Conservation (phyloP, 1,140 invertebrate species). For the Papilio dardanus region DNA sequence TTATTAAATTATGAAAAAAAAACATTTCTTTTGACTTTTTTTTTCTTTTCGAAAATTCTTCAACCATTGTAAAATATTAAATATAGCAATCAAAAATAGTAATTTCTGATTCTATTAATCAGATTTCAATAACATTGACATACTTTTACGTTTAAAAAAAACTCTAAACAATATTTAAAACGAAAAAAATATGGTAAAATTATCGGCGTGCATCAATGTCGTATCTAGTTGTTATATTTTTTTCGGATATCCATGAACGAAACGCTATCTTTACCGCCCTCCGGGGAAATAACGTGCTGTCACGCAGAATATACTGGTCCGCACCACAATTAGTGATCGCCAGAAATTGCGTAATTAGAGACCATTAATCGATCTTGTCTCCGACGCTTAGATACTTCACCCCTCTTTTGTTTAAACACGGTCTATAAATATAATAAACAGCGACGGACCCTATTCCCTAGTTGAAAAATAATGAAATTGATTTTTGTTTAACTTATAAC, state of each 20-base stretch:
- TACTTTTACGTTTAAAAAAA: not conserved
- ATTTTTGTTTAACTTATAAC: not conserved
- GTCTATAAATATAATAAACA: slow-evolving; percentile 1
- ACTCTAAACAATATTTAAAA: not conserved
- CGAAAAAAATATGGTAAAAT: not conserved
- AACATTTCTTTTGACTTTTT: not conserved
- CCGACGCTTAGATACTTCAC: slow-evolving; percentile 40
- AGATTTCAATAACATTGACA: too few relatives aligned
- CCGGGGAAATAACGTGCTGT: slow-evolving; percentile 79
- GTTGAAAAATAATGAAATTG: not conserved
- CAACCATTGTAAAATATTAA: too few relatives aligned
- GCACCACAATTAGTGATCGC: slow-evolving; percentile 78
- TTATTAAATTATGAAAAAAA: not conserved
- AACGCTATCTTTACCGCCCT: slow-evolving; percentile 77
- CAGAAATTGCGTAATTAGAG: slow-evolving; percentile 80
- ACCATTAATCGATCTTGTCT: slow-evolving; percentile 75
- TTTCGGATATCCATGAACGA: slow-evolving; percentile 17
- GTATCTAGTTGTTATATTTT: slow-evolving; percentile 20
- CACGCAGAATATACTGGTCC: slow-evolving; percentile 76
- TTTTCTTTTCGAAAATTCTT: too few relatives aligned
- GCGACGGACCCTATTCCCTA: not conserved
- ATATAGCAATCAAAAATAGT: too few relatives aligned
- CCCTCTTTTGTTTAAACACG: slow-evolving; percentile 7
- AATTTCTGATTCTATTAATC: not conserved
- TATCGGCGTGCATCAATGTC: not conserved